These are phyloP conservation scores for Gonioctena quinquepunctata DNA, from an alignment of 1,140 invertebrate genomes.

Conservation along the genomic window DNA sequence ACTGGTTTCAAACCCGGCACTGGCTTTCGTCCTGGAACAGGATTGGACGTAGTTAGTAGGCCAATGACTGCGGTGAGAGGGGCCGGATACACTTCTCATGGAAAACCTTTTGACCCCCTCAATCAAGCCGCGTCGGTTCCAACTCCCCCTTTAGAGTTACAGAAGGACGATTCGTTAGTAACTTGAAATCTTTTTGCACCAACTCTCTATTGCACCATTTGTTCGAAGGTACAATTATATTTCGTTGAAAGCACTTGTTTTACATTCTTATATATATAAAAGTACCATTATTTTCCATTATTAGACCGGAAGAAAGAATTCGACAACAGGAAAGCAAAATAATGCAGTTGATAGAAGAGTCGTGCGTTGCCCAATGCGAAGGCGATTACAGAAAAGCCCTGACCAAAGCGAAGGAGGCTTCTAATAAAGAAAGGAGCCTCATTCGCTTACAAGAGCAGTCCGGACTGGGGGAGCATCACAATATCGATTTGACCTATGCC, in stretches of 20 bases:
- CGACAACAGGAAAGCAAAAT: slow-evolving; percentile 81
- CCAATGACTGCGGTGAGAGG: slow-evolving; percentile 96
- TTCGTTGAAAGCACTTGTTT: too few relatives aligned
- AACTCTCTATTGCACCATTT: neutral
- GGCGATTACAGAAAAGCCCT: slow-evolving; percentile 63
- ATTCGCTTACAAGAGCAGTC: slow-evolving; percentile 89
- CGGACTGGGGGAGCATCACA: slow-evolving; percentile 83
- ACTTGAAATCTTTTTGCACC: neutral
- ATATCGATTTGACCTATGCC: slow-evolving; percentile 92
- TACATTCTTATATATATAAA: too few relatives aligned
- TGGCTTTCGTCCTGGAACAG: slow-evolving; percentile 45
- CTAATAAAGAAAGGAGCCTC: slow-evolving; percentile 86
- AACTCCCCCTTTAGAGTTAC: slow-evolving; percentile 64
- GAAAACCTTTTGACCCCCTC: slow-evolving; percentile 77
- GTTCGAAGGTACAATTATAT: too few relatives aligned
- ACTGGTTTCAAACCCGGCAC: slow-evolving; percentile 37
- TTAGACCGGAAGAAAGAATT: slow-evolving; percentile 83
- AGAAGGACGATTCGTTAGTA: slow-evolving; percentile 75
- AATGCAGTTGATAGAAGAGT: slow-evolving; percentile 82
- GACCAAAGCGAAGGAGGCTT: slow-evolving; percentile 95
- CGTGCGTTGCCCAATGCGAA: slow-evolving; percentile 66
- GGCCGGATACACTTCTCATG: slow-evolving; percentile 83
- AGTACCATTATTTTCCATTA: too few relatives aligned
- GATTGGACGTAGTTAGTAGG: slow-evolving; percentile 54
- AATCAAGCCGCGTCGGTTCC: slow-evolving; percentile 66